Base-by-base conservation (phyloP, 2,888 invertebrate species). In the Xylocampa areola region DNA sequence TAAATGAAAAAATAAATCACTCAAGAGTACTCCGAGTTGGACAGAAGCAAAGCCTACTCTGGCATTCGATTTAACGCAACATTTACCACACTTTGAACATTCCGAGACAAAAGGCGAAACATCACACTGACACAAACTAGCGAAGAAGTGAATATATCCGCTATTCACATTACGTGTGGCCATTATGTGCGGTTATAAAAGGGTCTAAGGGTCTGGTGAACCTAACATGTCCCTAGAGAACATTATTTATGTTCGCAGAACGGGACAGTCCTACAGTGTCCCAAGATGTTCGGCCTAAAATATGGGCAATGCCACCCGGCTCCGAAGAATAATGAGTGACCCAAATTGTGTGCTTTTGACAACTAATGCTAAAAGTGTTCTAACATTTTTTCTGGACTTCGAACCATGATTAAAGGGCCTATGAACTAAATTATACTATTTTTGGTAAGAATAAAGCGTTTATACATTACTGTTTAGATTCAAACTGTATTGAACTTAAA, bases 141-240 rank as follows among this genome's bases (percentile, higher is more conserved):
- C 23, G 44, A 55, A 68, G 58, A 70, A 70, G 59, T 70, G 67
- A 66, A 70, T 73, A 73, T 71, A 67, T 69, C 60, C 66, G 52
- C 52, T 64, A 72, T 73, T 66, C 77, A 68, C 78, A 80, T 80
- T 80, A 76, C 74, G 70, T 68, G 71, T 65, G 72, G 73, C 74
- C 76, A 78, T 80, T 82, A 82, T 77, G 76, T 77, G 76, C 79
- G 77, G 77, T 81, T 82, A 84, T 87, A 87, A 86, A 86, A 84
- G 88, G 86, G 86, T 83, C 80, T 80, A 77, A 82, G 82, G 85
- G 77, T 73, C 63, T 76, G 76, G 70, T 60, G 66, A 74, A 73
- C 71, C 81, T 83, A 82, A 88, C 83, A 80, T 73, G 81, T 81
- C 88, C 86, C 88, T 37, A 30, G 84, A 83, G 83, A 68, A 70